Evolutionary conservation across 2,888 invertebrate genomes (phyloP).

Genomic region (Megaustenia siamemsis): DNA sequence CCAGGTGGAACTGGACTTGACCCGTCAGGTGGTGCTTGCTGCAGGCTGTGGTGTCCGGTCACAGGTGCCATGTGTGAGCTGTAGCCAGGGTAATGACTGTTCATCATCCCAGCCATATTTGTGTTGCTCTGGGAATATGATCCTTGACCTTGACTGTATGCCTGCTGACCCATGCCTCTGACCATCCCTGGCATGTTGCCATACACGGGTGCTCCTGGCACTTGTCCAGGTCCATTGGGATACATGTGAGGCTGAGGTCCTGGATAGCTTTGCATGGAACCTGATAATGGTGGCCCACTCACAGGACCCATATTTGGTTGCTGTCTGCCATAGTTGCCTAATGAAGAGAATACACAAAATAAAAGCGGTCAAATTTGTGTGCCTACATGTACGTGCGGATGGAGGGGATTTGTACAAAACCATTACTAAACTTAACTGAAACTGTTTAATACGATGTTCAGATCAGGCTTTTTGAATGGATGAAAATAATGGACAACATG

Average conservation of each 20-base stretch:
- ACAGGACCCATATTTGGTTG: slow-evolving; percentile 61
- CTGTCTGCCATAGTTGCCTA: slow-evolving; percentile 66
- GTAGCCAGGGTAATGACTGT: slow-evolving; percentile 69
- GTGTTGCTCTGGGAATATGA: slow-evolving; percentile 60
- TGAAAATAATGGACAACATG: too few species aligned
- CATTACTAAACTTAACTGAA: too few species aligned
- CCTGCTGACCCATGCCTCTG: slow-evolving; percentile 60
- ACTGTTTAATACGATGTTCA: too few species aligned
- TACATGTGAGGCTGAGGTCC: slow-evolving; percentile 48
- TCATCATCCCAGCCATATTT: slow-evolving; percentile 59
- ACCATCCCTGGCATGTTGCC: slow-evolving; percentile 58
- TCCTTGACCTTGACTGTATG: slow-evolving; percentile 59
- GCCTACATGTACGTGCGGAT: too few species aligned
- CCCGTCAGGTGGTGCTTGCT: slow-evolving; percentile 18
- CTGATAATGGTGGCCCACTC: slow-evolving; percentile 65
- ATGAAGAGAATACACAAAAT: slow-evolving; percentile 41
- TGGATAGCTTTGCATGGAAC: slow-evolving; percentile 57
- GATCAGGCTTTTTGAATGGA: too few species aligned
- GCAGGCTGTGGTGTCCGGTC: slow-evolving; percentile 52
- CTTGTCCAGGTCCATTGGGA: slow-evolving; percentile 52
- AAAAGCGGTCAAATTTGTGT: too few species aligned
- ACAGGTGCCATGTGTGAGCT: slow-evolving; percentile 61
- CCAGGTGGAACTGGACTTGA: slow-evolving; percentile 52
- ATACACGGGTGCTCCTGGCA: slow-evolving; percentile 69
- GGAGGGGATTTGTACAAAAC: too few species aligned